Conservation (phyloP, 1,140 invertebrate species). For the Aphis craccivora region DNA sequence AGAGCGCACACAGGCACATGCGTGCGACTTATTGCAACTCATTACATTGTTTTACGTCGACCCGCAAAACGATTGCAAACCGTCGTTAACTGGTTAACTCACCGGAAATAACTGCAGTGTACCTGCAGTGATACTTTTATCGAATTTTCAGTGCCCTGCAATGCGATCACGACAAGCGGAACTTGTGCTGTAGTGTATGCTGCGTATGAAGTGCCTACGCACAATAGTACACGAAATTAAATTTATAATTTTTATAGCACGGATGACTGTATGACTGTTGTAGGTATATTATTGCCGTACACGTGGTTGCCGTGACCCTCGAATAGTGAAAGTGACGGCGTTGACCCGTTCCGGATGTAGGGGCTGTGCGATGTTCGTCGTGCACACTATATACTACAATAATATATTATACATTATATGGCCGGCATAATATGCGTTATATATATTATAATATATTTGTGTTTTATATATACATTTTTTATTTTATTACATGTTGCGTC, state of each 20-base stretch:
- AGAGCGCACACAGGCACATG: no score
- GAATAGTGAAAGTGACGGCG: conserved; percentile 46
- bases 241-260: background rate
- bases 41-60: no score
- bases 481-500: conserved; percentile 18
- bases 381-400: background rate
- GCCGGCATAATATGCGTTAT: conserved; percentile 9
- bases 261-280: background rate
- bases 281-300: background rate
- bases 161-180: background rate
- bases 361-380: conserved; percentile 22
- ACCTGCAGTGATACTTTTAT: no score
- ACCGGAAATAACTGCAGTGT: background rate
- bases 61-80: background rate
- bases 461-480: background rate
- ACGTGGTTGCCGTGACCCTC: background rate
- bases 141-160: no score
- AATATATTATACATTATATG: background rate
- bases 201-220: no score
- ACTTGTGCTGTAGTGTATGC: background rate
- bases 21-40: no score
- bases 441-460: background rate
- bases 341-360: conserved; percentile 49
- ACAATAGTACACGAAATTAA: background rate
- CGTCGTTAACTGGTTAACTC: background rate